phyloP scores from a whole-genome alignment of 2,888 invertebrate genomes.

The Pinctada fucata region DNA sequence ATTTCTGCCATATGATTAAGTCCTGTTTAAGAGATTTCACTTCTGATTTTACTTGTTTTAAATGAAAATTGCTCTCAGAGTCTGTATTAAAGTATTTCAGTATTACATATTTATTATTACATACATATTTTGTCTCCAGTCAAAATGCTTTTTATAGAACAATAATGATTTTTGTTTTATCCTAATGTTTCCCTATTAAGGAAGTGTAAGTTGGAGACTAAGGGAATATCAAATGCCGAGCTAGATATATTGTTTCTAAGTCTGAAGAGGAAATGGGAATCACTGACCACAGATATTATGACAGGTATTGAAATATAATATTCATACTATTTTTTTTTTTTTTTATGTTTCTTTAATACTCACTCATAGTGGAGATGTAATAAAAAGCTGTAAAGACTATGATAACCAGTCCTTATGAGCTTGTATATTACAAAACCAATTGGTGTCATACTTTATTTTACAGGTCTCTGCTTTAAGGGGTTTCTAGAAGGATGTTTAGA shows the following conservation, averaged over 20 bases:
- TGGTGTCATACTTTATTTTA: too few relatives aligned
- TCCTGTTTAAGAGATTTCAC: background rate
- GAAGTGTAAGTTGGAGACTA: conserved; percentile 64
- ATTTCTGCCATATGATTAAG: too few relatives aligned
- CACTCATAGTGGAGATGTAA: too few relatives aligned
- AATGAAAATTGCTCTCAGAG: background rate
- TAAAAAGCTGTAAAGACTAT: too few relatives aligned
- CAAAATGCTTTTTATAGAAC: too few relatives aligned
- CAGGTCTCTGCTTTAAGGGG: too few relatives aligned
- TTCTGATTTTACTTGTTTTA: background rate
- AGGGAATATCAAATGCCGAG: conserved; percentile 70
- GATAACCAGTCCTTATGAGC: too few relatives aligned
- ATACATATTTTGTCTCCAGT: conserved; percentile 23
- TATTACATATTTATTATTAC: background rate
- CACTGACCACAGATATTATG: conserved; percentile 67
- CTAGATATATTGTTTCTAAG: conserved; percentile 74
- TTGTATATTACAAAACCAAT: too few relatives aligned
- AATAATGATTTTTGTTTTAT: too few relatives aligned
- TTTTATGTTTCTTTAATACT: too few relatives aligned
- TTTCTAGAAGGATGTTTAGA: too few relatives aligned
- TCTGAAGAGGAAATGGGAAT: conserved; percentile 73
- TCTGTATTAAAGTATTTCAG: background rate
- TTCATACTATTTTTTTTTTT: too few relatives aligned
- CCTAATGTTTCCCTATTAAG: conserved; percentile 35
- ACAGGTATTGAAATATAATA: conserved; percentile 50